Conservation (phyloP, 2,113 vertebrate genomes). For the Eulemur rufifrons region DNA sequence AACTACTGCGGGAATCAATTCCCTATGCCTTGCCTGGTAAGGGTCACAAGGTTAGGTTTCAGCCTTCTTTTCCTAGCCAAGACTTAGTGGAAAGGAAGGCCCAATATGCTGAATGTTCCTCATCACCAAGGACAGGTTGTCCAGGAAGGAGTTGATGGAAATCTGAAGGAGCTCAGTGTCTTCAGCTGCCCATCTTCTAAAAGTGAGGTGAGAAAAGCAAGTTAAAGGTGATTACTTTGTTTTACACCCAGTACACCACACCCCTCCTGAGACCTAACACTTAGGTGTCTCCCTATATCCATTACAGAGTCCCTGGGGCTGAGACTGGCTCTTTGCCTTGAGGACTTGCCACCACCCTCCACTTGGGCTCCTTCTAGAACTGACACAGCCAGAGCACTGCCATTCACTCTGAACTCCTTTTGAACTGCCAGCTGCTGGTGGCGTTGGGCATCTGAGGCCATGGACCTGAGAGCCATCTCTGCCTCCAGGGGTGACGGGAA, state of each 20-base stretch:
- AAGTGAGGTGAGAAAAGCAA: background rate
- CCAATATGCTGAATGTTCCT: background rate
- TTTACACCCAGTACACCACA: no score
- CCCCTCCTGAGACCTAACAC: background rate
- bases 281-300: background rate
- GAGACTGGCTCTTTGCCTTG: no score
- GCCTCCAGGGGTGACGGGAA: background rate
- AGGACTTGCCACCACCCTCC: background rate
- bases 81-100: background rate
- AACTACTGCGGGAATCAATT: background rate
- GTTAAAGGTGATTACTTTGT: background rate
- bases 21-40: background rate
- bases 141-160: background rate
- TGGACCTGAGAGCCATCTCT: background rate
- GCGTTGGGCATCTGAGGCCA: background rate
- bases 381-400: background rate
- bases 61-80: background rate
- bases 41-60: background rate
- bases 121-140: background rate
- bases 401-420: background rate
- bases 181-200: background rate
- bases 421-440: background rate
- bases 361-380: background rate
- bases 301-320: background rate
- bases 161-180: background rate